Evolutionary conservation across 1,140 invertebrate species (phyloP), one percentile per base, ranked within the genome.

Genomic region (Xylocopa sonorina): DNA sequence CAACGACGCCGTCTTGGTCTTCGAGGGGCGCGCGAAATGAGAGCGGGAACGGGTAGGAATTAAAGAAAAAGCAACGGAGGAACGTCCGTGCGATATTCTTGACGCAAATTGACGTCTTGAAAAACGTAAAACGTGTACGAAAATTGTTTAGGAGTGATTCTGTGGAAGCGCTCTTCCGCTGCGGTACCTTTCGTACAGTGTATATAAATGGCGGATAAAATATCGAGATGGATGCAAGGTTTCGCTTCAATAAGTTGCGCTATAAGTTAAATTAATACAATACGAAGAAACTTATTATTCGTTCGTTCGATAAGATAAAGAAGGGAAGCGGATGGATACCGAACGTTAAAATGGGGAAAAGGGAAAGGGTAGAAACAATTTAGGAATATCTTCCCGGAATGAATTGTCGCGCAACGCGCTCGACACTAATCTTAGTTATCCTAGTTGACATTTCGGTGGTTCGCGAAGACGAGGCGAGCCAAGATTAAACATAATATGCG

Each of bases 401-500:
- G 62, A 53, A 75, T 66, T 66, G 48, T 67, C 62, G 18, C 60
- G 67, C 63, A 53, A 76, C 53, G 51, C 10, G 27, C 63, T 55
- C 73, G 73, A 46, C 67, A 48, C 67, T 78, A 78, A 78, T 78
- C 68, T 53, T 46, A 60, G 57, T 62, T 72, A 78, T 73, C 68
- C 46, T 41, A 67, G 32, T 57, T 50, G 62, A 78, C 57, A 53
- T 73, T 71, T 72, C 76, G 46, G 46, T 50, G 57, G 66, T 68
- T 78, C 43, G 72, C 53, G 48, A 57, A 62, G 57, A 51, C 50
- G 60, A 76, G 58, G 14, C 60, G 78, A 80, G 38, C 71, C 78
- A 74, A 78, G 78, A 80, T 80, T 80, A 80, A 80, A 76, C 72
- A 53, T 80, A 80, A 80, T 76, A 74, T 32, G 63, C 72, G 62